Base-by-base conservation (phyloP, 2,888 invertebrate species). In the Digitonthophagus gazella region DNA sequence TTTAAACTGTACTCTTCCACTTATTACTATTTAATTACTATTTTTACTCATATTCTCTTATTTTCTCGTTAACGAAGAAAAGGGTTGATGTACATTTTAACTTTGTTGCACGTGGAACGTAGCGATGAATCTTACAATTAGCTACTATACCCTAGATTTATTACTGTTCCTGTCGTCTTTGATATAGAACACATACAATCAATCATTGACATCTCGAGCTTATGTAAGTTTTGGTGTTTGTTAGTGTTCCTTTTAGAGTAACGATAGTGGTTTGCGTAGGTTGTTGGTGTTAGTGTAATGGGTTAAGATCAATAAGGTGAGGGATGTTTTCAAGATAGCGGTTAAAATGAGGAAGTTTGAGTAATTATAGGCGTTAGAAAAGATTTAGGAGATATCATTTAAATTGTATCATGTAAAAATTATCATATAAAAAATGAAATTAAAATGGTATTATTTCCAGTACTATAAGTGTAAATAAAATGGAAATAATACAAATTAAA, bases 41-140 rank as follows among this genome's bases (percentile, higher is more conserved):
- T 18, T 61, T 61, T 20, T 61, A 5, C 20, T 58, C 18, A 18
- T 58, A 18, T 61, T 61, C 20, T 61, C 61, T 61, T 61, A 18
- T 58, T 58, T 18, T 58, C 58, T 18, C 15, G 18, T 18, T 16
- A 8, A 61, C n/a, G 61, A 61, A 61, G 61, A 11, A 44, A 44
- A 44, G 28, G 28, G 28, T 44, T 44, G 28, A 44, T 44, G 28
- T 44, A 44, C 28, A 44, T 44, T 44, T n/a, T 44, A 44, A 44
- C 28, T 44, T 44, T 44, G 28, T 44, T 44, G 28, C 28, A 44
- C 28, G 28, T 44, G 28, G 28, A 44, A 44, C 28, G 28, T 44
- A 44, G 28, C 28, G 28, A 44, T 44, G 28, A 44, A 11, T 44
- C 28, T n/a, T 44, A 44, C 11, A 8, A 8, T 44, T 44, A 44